phyloP scores from a whole-genome alignment of 2,888 invertebrate genomes.

The Operophtera brumata region DNA sequence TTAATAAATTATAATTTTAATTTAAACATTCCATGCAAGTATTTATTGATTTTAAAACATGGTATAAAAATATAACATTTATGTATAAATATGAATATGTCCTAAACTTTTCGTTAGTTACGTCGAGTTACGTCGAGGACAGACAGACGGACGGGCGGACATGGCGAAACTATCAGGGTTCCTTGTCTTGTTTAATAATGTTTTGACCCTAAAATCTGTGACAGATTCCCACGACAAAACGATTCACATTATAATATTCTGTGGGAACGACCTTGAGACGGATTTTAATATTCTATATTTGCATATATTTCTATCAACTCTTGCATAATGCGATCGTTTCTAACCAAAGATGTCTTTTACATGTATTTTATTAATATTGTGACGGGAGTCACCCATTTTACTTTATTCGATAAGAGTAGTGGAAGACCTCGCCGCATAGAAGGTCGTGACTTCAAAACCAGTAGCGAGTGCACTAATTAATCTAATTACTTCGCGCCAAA shows the following conservation, averaged over 20 bases:
- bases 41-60: no score
- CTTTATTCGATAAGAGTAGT: background rate
- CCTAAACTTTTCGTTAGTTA: no score
- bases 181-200: no score
- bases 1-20: no score
- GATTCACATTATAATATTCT: constrained; percentile 5
- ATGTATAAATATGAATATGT: no score
- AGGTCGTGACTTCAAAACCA: constrained; percentile 2
- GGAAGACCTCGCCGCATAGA: constrained; percentile 2
- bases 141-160: no score
- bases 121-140: no score
- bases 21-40: no score
- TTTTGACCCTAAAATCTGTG: no score
- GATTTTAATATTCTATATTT: constrained; percentile 8
- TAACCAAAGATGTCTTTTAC: background rate
- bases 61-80: no score
- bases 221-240: constrained; percentile 9
- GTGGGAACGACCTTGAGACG: constrained; percentile 13
- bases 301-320: background rate
- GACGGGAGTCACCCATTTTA: background rate
- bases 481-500: background rate
- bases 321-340: constrained; percentile 1
- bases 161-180: no score
- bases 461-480: background rate
- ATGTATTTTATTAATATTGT: background rate